phyloP scores from a whole-genome alignment of 2,888 invertebrate species.

The Leptopilina myrica region DNA sequence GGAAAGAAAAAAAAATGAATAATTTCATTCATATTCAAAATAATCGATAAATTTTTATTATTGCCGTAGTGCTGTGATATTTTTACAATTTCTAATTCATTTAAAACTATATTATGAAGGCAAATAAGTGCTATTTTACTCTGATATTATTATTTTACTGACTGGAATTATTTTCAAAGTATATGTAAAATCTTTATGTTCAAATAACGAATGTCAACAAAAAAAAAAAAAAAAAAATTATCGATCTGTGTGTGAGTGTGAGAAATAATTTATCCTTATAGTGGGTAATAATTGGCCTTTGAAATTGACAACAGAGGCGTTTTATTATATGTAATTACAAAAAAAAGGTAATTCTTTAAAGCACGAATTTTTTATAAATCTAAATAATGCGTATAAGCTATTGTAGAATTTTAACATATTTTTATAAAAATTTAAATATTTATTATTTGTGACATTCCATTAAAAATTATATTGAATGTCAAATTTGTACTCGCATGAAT shows the following conservation, averaged over 20 bases:
- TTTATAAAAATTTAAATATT: slow-evolving; percentile 27
- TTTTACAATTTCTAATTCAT: slow-evolving; percentile 9
- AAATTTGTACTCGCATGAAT: slow-evolving; percentile 21
- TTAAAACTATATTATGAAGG: neutral
- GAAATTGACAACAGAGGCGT: neutral
- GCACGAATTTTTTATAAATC: slow-evolving; percentile 38
- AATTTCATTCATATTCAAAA: neutral
- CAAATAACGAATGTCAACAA: no score
- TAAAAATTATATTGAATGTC: neutral
- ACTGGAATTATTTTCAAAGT: neutral
- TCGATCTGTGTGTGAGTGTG: neutral
- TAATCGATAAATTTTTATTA: slow-evolving; percentile 1
- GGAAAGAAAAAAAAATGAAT: neutral
- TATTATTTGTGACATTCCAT: slow-evolving; percentile 22
- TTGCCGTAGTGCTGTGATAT: slow-evolving; percentile 35
- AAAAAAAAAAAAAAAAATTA: no score
- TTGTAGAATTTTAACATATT: slow-evolving; percentile 37
- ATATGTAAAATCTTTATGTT: neutral
- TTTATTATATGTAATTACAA: neutral
- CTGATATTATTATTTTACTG: neutral
- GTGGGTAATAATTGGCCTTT: slow-evolving; percentile 2
- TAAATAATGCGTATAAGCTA: slow-evolving; percentile 19
- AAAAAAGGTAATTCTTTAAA: slow-evolving; percentile 27
- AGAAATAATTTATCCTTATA: neutral
- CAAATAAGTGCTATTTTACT: neutral